Evolutionary conservation across 2,888 invertebrate species (phyloP).

Genomic region (Alcis repandata): DNA sequence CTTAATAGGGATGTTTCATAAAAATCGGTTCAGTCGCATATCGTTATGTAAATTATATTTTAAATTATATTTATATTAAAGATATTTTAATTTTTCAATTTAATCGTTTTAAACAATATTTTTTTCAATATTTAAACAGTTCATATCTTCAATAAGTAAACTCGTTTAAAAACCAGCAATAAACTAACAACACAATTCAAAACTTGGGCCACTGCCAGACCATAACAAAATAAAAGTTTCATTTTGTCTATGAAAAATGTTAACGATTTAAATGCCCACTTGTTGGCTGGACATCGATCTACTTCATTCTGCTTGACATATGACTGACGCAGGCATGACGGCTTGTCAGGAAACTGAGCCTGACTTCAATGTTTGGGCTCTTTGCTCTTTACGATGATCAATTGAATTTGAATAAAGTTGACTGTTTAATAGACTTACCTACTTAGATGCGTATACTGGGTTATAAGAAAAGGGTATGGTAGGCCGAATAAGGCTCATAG

Average conservation of each 20-base stretch:
- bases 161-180: not conserved
- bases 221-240: not conserved
- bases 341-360: constrained; percentile 12
- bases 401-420: constrained; percentile 1
- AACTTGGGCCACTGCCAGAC: constrained; percentile 24
- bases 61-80: too few relatives aligned
- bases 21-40: too few relatives aligned
- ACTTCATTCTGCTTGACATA: constrained; percentile 34
- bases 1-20: too few relatives aligned
- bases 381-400: constrained; percentile 2
- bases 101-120: too few relatives aligned
- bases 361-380: constrained; percentile 10
- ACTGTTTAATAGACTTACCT: not conserved
- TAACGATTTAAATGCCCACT: constrained; percentile 47
- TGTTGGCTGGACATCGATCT: constrained; percentile 62
- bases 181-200: not conserved
- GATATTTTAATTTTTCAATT: too few relatives aligned
- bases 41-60: too few relatives aligned
- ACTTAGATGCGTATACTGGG: too few relatives aligned
- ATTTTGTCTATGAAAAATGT: not conserved
- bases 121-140: too few relatives aligned
- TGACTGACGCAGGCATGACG: constrained; percentile 8
- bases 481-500: too few relatives aligned
- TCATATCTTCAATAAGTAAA: not conserved
- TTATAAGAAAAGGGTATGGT: too few relatives aligned